phyloP scores from a whole-genome alignment of 2,113 vertebrate genomes.

The Mungos mungo region DNA sequence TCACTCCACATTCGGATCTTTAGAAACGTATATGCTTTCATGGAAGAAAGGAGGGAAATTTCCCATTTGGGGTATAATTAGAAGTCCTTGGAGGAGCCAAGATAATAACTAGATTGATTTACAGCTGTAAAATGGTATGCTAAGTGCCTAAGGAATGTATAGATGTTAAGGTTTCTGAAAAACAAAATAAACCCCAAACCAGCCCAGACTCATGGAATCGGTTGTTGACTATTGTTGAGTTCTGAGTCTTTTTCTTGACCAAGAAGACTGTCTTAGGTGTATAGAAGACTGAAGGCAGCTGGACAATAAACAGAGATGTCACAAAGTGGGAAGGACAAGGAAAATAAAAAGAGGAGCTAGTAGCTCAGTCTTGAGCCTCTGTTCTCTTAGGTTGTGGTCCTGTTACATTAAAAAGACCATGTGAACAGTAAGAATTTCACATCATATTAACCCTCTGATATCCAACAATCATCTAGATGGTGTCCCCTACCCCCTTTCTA shows the following conservation, averaged over 20 bases:
- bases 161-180: slow-evolving; percentile 15
- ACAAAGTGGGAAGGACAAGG: not conserved
- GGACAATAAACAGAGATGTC: not conserved
- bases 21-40: not conserved
- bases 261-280: not conserved
- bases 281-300: not conserved
- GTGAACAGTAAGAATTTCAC: not conserved
- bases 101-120: not conserved
- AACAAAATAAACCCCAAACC: slow-evolving; percentile 19
- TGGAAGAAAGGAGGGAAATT: not conserved
- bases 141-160: not conserved
- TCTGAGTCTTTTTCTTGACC: not conserved
- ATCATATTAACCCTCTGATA: not conserved
- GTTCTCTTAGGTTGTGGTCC: not conserved
- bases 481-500: not conserved
- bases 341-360: not conserved
- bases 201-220: not conserved
- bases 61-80: not conserved
- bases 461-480: not conserved
- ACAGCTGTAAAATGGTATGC: not conserved
- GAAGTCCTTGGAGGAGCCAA: slow-evolving; percentile 11
- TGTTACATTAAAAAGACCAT: not conserved
- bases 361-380: not conserved
- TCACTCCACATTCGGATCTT: not conserved
- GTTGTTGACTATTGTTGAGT: not conserved